These are phyloP conservation scores for Tringa solitaria DNA, from an alignment of 2,113 vertebrate species.

Conservation along the genomic window DNA sequence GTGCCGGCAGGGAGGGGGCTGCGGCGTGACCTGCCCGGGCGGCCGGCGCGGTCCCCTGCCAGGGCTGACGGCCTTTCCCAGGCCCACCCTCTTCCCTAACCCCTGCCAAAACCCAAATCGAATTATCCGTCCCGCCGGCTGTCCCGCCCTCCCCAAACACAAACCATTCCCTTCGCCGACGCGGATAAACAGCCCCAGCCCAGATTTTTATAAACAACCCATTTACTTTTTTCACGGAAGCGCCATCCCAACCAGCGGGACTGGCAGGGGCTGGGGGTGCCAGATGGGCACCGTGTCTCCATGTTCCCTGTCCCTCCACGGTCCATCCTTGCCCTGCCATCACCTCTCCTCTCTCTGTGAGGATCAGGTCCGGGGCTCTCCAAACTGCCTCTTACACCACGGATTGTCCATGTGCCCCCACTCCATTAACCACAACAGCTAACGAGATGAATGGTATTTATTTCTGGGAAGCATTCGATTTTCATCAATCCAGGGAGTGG, in stretches of 20 bases:
- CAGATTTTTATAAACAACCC: neutral
- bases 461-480: conserved; percentile 45
- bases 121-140: conserved; percentile 35
- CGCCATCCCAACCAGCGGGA: rapidly evolving
- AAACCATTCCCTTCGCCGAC: conserved; percentile 16
- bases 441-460: neutral
- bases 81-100: conserved; percentile 46
- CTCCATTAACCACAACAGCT: neutral
- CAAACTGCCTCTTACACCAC: neutral
- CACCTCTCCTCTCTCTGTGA: neutral
- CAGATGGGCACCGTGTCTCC: rapidly evolving
- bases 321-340: neutral
- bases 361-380: neutral
- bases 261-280: neutral
- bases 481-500: neutral
- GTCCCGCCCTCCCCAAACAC: conserved; percentile 40
- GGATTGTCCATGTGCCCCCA: neutral
- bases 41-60: neutral
- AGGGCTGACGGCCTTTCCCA: conserved; percentile 16
- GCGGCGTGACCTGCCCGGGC: neutral
- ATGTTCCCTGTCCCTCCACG: rapidly evolving
- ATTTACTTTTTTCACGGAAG: neutral
- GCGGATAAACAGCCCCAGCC: conserved; percentile 5
- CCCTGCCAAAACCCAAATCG: conserved; percentile 46
- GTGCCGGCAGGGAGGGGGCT: neutral